Base-by-base conservation (phyloP, 1,140 invertebrate species). In the Steinernema khuongi region DNA sequence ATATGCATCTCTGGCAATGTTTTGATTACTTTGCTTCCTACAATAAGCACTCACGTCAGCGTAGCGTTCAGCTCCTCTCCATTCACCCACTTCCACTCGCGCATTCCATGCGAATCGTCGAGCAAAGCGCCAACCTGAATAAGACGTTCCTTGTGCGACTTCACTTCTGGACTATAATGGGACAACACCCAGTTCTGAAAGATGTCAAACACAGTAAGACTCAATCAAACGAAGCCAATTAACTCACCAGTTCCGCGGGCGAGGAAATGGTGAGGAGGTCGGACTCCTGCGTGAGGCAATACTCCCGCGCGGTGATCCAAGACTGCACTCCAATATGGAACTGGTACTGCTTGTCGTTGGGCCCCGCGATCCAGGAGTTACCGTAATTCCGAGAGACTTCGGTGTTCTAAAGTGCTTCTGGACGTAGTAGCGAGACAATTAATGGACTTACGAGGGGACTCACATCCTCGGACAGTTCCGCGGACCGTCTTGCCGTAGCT, bases 301-400 rank as follows among this genome's bases (percentile, higher is more conserved):
- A 60, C 50, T 60, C 50, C 14, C 50, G 50, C 11, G 50, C 50
- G 50, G 50, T 60, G 50, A 60, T 60, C 50, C 50, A 60, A 14
- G 50, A 60, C 50, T 60, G 50, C 50, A 60, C 50, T 7, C 50
- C 50, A 22, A 60, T 60, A 22, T 60, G 50, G 19, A 60, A 60
- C 19, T 60, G 50, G 50, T 60, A 60, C 50, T 60, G 50, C 50
- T 60, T 60, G 50, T 60, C 22, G 11, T 60, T 60, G 50, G 50
- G 22, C 4, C 50, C 50, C 14, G 50, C 50, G 19, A 60, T 60
- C 50, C 50, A 60, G 4, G 50, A 60, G 22, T 60, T 60, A 2
- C 50, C 50, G 50, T 60, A 60, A 22, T 11, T 60, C 50, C 19
- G 14, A 2, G 50, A 60, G 4, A 60, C 50, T 60, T 60, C 50